Evolutionary conservation across 2,888 invertebrate species (phyloP).

Genomic region (Chymomyza amoena): DNA sequence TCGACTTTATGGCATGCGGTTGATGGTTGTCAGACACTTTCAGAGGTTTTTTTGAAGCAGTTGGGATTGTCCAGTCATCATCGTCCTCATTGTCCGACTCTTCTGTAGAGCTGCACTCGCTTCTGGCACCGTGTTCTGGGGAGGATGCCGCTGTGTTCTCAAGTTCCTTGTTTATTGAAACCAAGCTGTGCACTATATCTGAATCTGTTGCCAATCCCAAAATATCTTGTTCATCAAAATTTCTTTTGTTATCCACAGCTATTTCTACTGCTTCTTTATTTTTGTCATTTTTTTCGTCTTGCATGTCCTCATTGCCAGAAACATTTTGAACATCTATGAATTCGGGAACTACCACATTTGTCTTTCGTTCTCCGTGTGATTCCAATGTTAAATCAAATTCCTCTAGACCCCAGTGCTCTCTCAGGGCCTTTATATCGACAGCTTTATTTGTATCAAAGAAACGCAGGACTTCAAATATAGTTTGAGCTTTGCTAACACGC

Average conservation of each 20-base stretch:
- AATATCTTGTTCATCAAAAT: neutral
- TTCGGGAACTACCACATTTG: neutral
- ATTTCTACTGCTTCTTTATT: neutral
- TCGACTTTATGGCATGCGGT: neutral
- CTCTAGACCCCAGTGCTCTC: neutral
- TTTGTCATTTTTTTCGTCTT: neutral
- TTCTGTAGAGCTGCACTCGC: slow-evolving; percentile 5
- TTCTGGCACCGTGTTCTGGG: neutral
- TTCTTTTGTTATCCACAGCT: neutral
- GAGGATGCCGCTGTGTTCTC: neutral
- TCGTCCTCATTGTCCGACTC: slow-evolving; percentile 14
- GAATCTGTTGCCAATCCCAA: neutral
- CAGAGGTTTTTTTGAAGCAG: neutral
- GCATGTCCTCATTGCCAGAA: neutral
- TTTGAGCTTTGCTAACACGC: neutral
- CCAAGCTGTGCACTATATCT: neutral
- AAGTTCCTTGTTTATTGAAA: neutral
- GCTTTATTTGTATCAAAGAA: neutral
- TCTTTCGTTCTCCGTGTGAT: neutral
- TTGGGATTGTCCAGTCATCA: neutral
- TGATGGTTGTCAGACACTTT: neutral
- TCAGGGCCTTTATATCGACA: neutral
- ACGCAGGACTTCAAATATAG: neutral
- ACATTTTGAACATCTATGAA: neutral
- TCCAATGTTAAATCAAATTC: neutral